Percentiles rank a stretch among this genome's conserved stretches.
phyloP scores from a whole-genome alignment of 2,888 invertebrate species.

The Chrysolina americana region DNA sequence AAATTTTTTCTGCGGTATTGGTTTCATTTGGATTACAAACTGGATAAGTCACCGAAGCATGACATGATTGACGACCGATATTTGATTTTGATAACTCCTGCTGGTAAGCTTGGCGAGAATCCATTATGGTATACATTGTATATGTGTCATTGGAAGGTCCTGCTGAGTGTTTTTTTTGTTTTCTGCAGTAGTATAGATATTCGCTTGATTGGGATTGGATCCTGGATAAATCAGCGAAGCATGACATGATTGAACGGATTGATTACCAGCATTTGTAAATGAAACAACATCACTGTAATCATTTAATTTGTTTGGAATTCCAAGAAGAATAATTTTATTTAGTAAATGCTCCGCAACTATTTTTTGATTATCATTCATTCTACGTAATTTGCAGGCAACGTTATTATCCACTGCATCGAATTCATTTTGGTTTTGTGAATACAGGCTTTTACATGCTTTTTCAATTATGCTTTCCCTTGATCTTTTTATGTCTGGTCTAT shows the following conservation, averaged over 20 bases:
- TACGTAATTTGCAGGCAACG: conserved; percentile 39
- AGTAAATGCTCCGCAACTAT: conserved; percentile 40
- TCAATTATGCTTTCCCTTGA: conserved; percentile 27
- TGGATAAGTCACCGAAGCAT: conserved; percentile 30
- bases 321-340: conserved; percentile 30
- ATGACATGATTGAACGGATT: conserved; percentile 27
- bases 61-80: conserved; percentile 28
- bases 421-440: conserved; percentile 26
- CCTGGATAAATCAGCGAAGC: conserved; percentile 30
- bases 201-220: conserved; percentile 33
- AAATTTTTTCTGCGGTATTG: conserved; percentile 30
- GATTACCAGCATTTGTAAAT: conserved; percentile 29
- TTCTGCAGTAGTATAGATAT: conserved; percentile 31
- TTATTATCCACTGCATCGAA: conserved; percentile 36
- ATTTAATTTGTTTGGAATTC: conserved; percentile 28
- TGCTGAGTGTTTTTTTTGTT: conserved; percentile 28
- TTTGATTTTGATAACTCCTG: conserved; percentile 28
- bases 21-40: conserved; percentile 31
- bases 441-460: conserved; percentile 23
- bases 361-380: conserved; percentile 32
- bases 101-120: conserved; percentile 27
- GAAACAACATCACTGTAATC: conserved; percentile 23
- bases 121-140: conserved; percentile 33
- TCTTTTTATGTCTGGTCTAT: conserved; percentile 23
- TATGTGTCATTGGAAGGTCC: conserved; percentile 29